These are phyloP conservation scores for Syrrhaptes paradoxus DNA, from an alignment of 2,113 vertebrate genomes.

Conservation along the genomic window DNA sequence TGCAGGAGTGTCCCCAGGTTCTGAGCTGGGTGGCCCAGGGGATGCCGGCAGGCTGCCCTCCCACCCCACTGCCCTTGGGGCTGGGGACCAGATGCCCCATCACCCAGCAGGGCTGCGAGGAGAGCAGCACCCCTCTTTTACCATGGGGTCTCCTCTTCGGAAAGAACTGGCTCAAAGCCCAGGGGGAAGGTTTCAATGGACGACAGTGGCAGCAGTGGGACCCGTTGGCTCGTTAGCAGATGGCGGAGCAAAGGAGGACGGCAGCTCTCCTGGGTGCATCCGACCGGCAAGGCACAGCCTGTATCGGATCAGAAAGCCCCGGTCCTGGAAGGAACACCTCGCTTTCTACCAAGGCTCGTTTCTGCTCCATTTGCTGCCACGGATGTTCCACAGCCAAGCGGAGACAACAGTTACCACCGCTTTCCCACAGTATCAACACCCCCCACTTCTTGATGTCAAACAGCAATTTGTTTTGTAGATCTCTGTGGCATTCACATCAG, in stretches of 20 bases:
- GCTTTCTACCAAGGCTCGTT: rapidly evolving
- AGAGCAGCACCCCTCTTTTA: not conserved
- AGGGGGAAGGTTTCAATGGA: not conserved
- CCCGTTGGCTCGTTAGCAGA: rapidly evolving
- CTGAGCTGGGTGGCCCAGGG: rapidly evolving
- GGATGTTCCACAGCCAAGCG: not conserved
- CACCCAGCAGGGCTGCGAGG: rapidly evolving
- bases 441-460: not conserved
- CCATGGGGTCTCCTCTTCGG: not conserved
- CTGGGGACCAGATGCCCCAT: not conserved
- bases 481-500: not conserved
- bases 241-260: not conserved
- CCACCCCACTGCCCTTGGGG: not conserved
- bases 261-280: not conserved
- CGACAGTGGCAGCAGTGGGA: rapidly evolving
- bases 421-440: not conserved
- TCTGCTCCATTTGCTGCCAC: not conserved
- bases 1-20: not conserved
- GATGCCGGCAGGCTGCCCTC: not conserved
- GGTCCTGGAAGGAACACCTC: not conserved
- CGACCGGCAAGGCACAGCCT: not conserved
- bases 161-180: not conserved
- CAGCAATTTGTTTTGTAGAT: not conserved
- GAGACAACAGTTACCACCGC: not conserved
- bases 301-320: not conserved